Conservation (phyloP, 2,797 vertebrate genomes). For the Diglossa cyanea region DNA sequence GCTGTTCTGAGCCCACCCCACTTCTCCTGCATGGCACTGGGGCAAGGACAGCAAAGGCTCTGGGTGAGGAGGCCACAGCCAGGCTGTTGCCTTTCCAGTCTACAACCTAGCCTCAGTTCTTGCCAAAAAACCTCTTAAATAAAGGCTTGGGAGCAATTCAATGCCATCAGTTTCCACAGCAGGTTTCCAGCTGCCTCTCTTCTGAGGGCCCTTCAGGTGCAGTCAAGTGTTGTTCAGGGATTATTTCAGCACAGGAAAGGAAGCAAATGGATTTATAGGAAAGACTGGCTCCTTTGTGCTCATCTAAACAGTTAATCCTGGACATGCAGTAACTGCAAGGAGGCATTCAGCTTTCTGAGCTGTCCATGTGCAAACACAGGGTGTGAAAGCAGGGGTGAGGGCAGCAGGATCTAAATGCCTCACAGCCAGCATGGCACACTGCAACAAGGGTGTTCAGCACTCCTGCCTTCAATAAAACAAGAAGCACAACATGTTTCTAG, state of each 20-base stretch:
- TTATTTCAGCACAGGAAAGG: not conserved
- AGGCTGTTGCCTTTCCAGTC: not conserved
- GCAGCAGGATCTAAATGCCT: not conserved
- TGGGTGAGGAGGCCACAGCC: not conserved
- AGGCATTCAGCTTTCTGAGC: not conserved
- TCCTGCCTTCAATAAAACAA: not conserved
- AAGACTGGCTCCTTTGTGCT: not conserved
- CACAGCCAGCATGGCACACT: accelerated
- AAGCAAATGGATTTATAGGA: not conserved
- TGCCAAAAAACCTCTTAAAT: not conserved
- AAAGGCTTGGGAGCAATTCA: not conserved
- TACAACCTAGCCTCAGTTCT: not conserved
- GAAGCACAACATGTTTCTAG: not conserved
- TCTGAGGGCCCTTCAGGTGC: conserved; percentile 4
- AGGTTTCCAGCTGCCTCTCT: not conserved
- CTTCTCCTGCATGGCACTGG: not conserved
- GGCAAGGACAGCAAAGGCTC: not conserved
- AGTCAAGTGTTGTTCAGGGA: not conserved
- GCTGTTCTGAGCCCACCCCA: not conserved
- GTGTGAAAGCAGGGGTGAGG: not conserved
- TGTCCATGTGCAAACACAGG: not conserved
- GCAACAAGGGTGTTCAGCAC: not conserved
- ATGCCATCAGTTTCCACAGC: not conserved
- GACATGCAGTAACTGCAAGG: not conserved
- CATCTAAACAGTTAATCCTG: not conserved